Conservation (phyloP, 2,113 vertebrate genomes). For the Perca schrenkii region DNA sequence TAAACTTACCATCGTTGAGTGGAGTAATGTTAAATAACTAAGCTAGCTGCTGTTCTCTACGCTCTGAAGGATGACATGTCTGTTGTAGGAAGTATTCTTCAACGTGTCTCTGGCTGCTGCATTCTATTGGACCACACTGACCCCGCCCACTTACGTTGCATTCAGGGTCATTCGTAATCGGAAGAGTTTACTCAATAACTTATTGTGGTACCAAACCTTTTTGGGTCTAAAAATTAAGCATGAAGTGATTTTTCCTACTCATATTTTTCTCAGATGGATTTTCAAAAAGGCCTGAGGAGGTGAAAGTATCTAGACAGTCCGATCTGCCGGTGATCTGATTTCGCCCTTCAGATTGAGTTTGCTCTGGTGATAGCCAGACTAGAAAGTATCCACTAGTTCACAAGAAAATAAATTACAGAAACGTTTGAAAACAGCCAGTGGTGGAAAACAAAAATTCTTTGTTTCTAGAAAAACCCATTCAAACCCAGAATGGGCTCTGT, state of each 20-base stretch:
- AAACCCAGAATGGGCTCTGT: neutral
- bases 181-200: accelerated
- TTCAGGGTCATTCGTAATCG: conserved; percentile 25
- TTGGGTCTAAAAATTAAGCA: no score
- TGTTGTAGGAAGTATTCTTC: conserved; percentile 13
- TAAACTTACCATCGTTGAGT: conserved; percentile 64
- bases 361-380: no score
- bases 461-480: no score
- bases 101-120: conserved; percentile 69
- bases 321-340: no score
- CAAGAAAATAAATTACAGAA: no score
- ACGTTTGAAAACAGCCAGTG: no score
- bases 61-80: conserved; percentile 58
- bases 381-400: no score
- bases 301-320: neutral
- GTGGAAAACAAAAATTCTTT: no score
- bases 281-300: neutral
- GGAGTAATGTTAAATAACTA: neutral
- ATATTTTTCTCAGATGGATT: neutral
- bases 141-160: conserved; percentile 53
- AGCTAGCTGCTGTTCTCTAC: neutral
- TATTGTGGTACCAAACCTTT: neutral
- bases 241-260: neutral
- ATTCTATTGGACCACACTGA: conserved; percentile 53
- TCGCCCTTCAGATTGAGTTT: no score